Base-by-base conservation (phyloP, 2,888 invertebrate genomes). In the Strigamia transsilvanica region DNA sequence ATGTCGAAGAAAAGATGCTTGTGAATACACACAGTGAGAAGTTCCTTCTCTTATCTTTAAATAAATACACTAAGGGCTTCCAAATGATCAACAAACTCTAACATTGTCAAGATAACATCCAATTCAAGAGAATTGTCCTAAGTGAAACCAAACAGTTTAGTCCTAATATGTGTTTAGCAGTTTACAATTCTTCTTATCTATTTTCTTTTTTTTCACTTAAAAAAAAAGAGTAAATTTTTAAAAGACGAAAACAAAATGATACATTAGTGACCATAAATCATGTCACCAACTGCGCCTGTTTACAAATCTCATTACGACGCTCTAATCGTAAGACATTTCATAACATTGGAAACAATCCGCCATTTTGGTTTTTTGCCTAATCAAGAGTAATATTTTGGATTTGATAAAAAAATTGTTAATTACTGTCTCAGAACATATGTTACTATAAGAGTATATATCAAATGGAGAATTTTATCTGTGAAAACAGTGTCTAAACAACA, bases 81-180 rank as follows among this genome's bases (percentile, higher is more conserved):
- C 46, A 46, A 46, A 46, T 46, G 46, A 46, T 46, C 46, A 46
- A 46, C 46, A 46, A n/a, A 46, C 46, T 46, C 46, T n/a, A n/a
- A 13, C 46, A 46, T 46, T 46, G 46, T 46, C 46, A 46, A 46
- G 46, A 46, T 46, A 46, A 46, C 46, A 46, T 46, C 46, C 46
- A 46, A 46, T 46, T 46, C 46, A 46, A 46, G 13, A 46, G 46
- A 46, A 46, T 46, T 46, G 46, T 46, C 46, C n/a, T 46, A 46
- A 46, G 46, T 46, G 46, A 46, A 46, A 46, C 46, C 46, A 46
- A 46, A 46, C 46, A 46, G 15, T 46, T 46, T 46, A 46, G n/a
- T 46, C 15, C 46, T 46, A 46, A 46, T 46, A 46, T 46, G 46
- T 46, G 15, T 46, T 46, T 46, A 46, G 46, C 46, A 46, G 46